Evolutionary conservation across 2,113 vertebrate genomes (phyloP).

Genomic region (Rhipidura dahli): DNA sequence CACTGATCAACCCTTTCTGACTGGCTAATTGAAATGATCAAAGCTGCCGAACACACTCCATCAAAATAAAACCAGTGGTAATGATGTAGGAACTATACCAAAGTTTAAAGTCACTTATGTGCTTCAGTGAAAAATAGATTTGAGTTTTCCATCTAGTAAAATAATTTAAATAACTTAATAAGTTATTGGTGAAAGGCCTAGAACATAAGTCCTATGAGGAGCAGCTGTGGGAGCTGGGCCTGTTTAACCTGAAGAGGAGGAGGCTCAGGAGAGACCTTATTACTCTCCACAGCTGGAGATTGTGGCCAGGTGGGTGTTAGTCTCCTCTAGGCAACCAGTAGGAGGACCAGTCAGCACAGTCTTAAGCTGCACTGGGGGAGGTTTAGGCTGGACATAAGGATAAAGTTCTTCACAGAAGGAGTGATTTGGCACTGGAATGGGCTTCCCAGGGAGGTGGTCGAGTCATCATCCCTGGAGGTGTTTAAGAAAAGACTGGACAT

Average conservation of each 20-base stretch:
- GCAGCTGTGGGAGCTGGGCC: neutral
- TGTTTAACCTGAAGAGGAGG: neutral
- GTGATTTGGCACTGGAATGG: neutral
- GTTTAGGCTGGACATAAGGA: neutral
- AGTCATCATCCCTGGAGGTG: neutral
- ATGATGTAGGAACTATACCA: neutral
- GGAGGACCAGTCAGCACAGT: neutral
- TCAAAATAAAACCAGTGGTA: neutral
- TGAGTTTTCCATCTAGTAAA: neutral
- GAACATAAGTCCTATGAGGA: neutral
- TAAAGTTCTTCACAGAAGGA: neutral
- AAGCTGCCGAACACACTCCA: neutral
- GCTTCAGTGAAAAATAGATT: neutral
- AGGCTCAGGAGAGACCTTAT: neutral
- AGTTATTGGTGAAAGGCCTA: neutral
- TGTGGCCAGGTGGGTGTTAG: accelerated
- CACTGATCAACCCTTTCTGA: neutral
- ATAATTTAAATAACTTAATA: neutral
- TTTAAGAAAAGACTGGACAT: neutral
- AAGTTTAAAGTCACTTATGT: neutral
- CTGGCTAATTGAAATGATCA: neutral
- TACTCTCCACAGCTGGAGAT: neutral
- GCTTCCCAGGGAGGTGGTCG: neutral
- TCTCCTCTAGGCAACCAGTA: neutral
- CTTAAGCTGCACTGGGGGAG: neutral